These are phyloP conservation scores for Listronotus oregonensis DNA, from an alignment of 1,140 invertebrate species.

Conservation along the genomic window DNA sequence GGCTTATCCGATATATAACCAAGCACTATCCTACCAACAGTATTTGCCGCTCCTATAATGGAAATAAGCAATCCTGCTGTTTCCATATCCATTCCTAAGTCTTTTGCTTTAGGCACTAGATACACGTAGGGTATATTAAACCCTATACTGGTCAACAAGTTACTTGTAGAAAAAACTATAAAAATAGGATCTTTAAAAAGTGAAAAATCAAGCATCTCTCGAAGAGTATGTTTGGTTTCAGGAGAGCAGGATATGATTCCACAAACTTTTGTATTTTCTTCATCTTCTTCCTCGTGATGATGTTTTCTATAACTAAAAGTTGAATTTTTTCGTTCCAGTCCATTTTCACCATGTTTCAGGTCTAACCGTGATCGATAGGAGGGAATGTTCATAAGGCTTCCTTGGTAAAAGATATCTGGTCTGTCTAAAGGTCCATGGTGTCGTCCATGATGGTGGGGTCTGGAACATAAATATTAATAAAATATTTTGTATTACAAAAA, in stretches of 20 bases:
- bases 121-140: conserved; percentile 95
- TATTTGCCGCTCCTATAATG: conserved; percentile 85
- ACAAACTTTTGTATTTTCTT: conserved; percentile 43
- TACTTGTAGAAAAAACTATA: conserved; percentile 88
- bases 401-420: conserved; percentile 86
- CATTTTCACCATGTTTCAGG: conserved; percentile 54
- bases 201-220: conserved; percentile 83
- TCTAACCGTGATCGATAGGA: conserved; percentile 56
- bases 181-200: conserved; percentile 86
- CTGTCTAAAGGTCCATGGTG: conserved; percentile 77
- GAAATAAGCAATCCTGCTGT: conserved; percentile 71
- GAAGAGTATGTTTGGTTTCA: conserved; percentile 70
- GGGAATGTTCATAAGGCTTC: conserved; percentile 69
- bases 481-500: too few species aligned
- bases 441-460: conserved; percentile 36
- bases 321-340: conserved; percentile 39
- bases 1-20: conserved; percentile 86
- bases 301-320: conserved; percentile 47
- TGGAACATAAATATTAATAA: too few species aligned
- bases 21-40: conserved; percentile 82
- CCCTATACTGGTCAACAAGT: conserved; percentile 94
- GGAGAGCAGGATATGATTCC: conserved; percentile 62
- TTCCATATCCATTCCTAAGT: conserved; percentile 62
- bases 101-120: conserved; percentile 70
- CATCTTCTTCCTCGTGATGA: conserved; percentile 21